A percentile compares a stretch with the other conserved stretches of the same genome.
Evolutionary conservation across 2,797 vertebrate genomes (phyloP).

Genomic region (Gymnothorax javanicus): DNA sequence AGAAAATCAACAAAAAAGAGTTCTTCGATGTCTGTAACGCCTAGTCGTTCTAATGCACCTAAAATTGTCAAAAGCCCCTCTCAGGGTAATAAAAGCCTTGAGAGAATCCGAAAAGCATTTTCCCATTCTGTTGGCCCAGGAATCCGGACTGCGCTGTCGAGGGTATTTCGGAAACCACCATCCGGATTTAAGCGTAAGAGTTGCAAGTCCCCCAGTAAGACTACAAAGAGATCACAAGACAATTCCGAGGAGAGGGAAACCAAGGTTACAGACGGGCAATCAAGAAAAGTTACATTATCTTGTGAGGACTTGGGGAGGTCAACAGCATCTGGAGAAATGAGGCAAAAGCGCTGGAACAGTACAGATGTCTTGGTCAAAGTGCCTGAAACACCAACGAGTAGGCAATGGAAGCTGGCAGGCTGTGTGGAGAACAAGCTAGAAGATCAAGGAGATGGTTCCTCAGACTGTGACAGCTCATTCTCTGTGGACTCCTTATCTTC

Average conservation of each 20-base stretch:
- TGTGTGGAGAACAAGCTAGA: constrained; percentile 59
- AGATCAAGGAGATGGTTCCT: constrained; percentile 67
- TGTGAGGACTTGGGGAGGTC: constrained; percentile 76
- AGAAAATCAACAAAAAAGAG: constrained; percentile 56
- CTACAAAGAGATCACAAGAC: constrained; percentile 55
- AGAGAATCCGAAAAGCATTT: constrained; percentile 56
- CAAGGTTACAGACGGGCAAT: constrained; percentile 55
- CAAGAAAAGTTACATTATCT: constrained; percentile 71
- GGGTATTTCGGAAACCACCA: constrained; percentile 71
- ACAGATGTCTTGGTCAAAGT: constrained; percentile 66
- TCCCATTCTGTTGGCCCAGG: constrained; percentile 62
- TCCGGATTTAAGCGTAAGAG: constrained; percentile 55
- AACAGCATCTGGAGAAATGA: constrained; percentile 47
- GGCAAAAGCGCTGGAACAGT: constrained; percentile 73
- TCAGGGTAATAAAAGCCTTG: constrained; percentile 54
- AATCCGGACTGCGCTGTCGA: constrained; percentile 68
- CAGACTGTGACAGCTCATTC: constrained; percentile 87
- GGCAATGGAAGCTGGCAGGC: constrained; percentile 54
- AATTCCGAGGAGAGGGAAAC: constrained; percentile 51
- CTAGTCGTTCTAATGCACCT: constrained; percentile 44
- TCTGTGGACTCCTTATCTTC: constrained; percentile 92
- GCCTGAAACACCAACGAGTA: constrained; percentile 60
- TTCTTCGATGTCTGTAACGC: constrained; percentile 61
- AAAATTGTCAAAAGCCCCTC: constrained; percentile 46
- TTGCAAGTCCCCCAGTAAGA: constrained; percentile 59